Evolutionary conservation across 2,113 vertebrate species (phyloP).

Genomic region (Solenodon paradoxus): DNA sequence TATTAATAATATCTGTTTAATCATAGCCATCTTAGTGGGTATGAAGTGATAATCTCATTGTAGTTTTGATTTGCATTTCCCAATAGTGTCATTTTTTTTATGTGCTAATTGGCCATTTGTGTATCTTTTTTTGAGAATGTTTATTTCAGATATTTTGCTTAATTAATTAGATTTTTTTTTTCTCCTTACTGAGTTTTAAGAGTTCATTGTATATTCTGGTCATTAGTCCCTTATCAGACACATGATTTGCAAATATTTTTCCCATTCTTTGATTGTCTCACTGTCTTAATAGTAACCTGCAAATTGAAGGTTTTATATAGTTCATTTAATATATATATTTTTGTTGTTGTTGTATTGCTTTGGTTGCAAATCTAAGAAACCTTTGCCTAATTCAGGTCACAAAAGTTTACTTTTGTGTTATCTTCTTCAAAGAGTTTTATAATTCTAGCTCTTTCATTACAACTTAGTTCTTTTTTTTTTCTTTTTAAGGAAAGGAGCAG

Average conservation of each 20-base stretch:
- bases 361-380: background rate
- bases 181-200: background rate
- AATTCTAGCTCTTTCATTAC: background rate
- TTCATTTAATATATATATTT: background rate
- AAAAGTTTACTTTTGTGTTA: background rate
- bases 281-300: background rate
- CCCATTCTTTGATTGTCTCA: background rate
- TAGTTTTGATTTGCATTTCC: background rate
- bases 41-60: background rate
- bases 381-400: background rate
- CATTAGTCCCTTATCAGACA: background rate
- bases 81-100: background rate
- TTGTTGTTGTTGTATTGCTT: background rate
- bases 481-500: too few relatives aligned
- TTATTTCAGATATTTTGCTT: background rate
- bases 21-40: background rate
- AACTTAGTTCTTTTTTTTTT: background rate
- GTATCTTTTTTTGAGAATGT: constrained; percentile 2
- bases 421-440: background rate
- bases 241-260: background rate
- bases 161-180: background rate
- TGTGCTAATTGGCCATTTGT: background rate
- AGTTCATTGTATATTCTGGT: background rate
- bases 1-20: background rate
- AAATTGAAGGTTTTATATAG: background rate